A percentile compares a stretch with the other conserved stretches of the same genome.
phyloP scores from a whole-genome alignment of 1,140 invertebrate species.

The Euglossa dilemma region DNA sequence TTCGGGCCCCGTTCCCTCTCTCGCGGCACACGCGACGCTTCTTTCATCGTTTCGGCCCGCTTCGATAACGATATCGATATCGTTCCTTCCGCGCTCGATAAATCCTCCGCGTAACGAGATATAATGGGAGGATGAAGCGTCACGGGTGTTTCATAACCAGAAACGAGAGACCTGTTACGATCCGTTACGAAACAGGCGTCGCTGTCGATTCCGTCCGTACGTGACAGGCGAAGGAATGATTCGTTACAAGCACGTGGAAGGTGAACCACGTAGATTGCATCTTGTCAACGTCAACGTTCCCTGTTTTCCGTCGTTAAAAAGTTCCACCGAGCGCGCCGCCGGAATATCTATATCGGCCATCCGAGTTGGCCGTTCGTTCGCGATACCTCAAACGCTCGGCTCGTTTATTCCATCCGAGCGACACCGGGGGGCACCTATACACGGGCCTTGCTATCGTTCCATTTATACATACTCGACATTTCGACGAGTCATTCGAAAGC shows the following conservation, averaged over 20 bases:
- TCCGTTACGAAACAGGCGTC: neutral
- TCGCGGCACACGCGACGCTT: neutral
- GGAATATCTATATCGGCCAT: conserved; percentile 28
- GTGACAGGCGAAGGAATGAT: conserved; percentile 1
- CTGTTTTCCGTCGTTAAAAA: conserved; percentile 11
- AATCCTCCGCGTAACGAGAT: neutral
- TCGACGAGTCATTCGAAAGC: no score
- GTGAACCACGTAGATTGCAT: neutral
- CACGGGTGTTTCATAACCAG: neutral
- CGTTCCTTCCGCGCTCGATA: neutral
- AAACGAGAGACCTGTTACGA: neutral
- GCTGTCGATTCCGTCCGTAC: neutral
- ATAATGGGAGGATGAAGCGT: neutral
- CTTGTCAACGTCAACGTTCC: conserved; percentile 6
- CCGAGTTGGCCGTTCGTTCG: neutral
- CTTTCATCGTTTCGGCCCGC: no score
- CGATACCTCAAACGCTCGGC: no score
- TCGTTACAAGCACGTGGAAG: neutral
- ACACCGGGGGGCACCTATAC: no score
- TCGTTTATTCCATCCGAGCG: no score
- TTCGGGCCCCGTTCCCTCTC: neutral
- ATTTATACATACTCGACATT: neutral
- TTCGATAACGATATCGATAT: neutral
- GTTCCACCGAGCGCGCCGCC: neutral
- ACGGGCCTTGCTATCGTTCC: no score